Evolutionary conservation across 2,797 vertebrate species (phyloP).

Genomic region (Aeoliscus strigatus): DNA sequence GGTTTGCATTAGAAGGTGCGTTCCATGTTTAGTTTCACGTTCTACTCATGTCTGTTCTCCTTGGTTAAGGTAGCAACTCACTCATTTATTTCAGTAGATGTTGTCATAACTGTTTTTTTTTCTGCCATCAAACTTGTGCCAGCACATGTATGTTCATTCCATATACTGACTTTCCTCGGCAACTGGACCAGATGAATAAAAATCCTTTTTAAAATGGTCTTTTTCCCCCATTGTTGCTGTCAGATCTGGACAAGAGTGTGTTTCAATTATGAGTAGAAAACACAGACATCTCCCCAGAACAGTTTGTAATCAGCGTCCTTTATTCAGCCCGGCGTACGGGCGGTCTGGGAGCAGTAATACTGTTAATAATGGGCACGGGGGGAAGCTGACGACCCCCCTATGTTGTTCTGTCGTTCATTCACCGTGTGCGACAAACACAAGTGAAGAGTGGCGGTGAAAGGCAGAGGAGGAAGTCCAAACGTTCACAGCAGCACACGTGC

Average conservation of each 20-base stretch:
- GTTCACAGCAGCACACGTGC: too few species aligned
- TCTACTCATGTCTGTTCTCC: slow-evolving; percentile 54
- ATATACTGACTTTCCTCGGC: slow-evolving; percentile 52
- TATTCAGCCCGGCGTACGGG: slow-evolving; percentile 19
- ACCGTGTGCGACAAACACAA: too few species aligned
- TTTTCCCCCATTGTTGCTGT: slow-evolving; percentile 27
- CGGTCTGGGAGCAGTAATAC: slow-evolving; percentile 41
- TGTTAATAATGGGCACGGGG: slow-evolving; percentile 17
- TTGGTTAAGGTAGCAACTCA: slow-evolving; percentile 61
- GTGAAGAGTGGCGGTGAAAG: too few species aligned
- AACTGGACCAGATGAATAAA: slow-evolving; percentile 76
- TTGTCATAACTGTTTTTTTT: slow-evolving; percentile 52
- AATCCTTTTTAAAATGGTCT: slow-evolving; percentile 70
- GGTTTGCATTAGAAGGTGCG: slow-evolving; percentile 60
- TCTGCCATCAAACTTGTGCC: slow-evolving; percentile 63
- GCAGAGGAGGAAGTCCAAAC: too few species aligned
- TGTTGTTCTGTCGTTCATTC: slow-evolving; percentile 5
- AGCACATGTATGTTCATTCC: slow-evolving; percentile 64
- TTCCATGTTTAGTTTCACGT: slow-evolving; percentile 67
- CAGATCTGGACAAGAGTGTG: too few species aligned
- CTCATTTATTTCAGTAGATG: slow-evolving; percentile 60
- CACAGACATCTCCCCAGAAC: neutral
- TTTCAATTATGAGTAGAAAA: neutral
- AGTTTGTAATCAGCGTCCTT: slow-evolving; percentile 13
- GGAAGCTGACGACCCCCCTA: neutral